Conservation (phyloP, 2,797 vertebrate species). For the Telmatherina bonti region DNA sequence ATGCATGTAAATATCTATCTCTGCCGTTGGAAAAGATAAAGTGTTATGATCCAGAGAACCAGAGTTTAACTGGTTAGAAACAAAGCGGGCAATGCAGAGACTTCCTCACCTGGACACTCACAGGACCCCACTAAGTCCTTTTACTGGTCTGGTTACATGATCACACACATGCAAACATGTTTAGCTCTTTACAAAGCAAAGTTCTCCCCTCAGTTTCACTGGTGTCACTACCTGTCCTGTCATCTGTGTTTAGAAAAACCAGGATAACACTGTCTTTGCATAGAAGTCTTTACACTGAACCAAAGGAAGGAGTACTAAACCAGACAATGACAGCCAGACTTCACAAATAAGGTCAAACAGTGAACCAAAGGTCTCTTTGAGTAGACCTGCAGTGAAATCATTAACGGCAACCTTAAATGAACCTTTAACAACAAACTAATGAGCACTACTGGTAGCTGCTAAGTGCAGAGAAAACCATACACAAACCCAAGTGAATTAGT, state of each 20-base stretch:
- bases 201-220: background rate
- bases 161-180: background rate
- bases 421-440: conserved; percentile 40
- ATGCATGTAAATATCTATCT: background rate
- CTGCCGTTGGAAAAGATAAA: background rate
- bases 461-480: background rate
- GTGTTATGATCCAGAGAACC: background rate
- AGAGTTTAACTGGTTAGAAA: background rate
- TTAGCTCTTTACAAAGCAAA: background rate
- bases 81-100: background rate
- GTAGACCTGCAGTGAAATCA: conserved; percentile 32
- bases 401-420: conserved; percentile 53
- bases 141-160: background rate
- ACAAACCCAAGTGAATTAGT: conserved; percentile 39
- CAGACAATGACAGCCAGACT: conserved; percentile 2
- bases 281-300: background rate
- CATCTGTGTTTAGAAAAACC: background rate
- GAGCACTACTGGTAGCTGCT: background rate
- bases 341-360: conserved; percentile 34
- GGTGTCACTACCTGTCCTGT: background rate
- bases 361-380: conserved; percentile 27
- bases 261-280: background rate
- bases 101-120: no score
- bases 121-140: background rate
- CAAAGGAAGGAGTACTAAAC: background rate